Evolutionary conservation across 2,888 invertebrate species (phyloP).

Genomic region (Resseliella maxima): DNA sequence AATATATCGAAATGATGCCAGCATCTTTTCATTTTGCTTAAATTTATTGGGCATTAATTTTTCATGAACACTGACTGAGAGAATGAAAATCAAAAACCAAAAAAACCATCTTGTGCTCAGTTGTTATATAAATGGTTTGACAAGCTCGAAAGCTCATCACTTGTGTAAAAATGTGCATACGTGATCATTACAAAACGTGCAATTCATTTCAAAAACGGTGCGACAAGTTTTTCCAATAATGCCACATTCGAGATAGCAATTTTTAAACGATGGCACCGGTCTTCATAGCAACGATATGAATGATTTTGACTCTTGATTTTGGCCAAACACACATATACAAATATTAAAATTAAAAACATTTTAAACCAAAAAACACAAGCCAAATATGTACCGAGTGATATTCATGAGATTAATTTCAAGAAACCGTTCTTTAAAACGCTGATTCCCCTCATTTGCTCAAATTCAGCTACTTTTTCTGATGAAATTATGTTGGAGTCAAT

Average conservation of each 20-base stretch:
- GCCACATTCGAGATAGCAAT: neutral
- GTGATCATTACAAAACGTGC: neutral
- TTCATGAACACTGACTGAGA: neutral
- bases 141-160: neutral
- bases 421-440: neutral
- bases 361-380: neutral
- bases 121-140: slow-evolving; percentile 16
- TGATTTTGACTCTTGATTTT: neutral
- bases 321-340: neutral
- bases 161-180: neutral
- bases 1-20: neutral
- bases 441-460: slow-evolving; percentile 36
- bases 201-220: slow-evolving; percentile 7
- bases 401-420: neutral
- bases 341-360: neutral
- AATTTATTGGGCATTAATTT: slow-evolving; percentile 47
- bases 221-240: slow-evolving; percentile 19
- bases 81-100: neutral
- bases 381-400: neutral
- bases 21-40: slow-evolving; percentile 4
- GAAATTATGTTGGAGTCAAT: neutral
- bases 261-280: neutral
- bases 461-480: neutral
- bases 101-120: neutral
- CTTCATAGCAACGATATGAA: neutral